These are phyloP conservation scores for Corvus hawaiiensis DNA, from an alignment of 2,113 vertebrate species.

Conservation along the genomic window DNA sequence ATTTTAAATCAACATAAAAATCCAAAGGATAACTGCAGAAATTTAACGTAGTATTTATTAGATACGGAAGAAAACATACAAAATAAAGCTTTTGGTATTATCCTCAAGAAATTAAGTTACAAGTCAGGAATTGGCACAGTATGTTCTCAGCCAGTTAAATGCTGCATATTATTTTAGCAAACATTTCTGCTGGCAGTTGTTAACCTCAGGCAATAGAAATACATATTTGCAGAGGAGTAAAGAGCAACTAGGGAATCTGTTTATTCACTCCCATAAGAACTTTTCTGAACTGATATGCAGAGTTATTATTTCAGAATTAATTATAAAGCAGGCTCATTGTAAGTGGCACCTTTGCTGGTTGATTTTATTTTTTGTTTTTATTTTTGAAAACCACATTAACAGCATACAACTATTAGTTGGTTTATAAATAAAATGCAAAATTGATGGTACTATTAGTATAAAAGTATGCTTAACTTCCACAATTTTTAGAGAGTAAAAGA, in stretches of 20 bases:
- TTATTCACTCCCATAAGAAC: not conserved
- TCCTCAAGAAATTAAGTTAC: not conserved
- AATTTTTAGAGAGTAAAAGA: not conserved
- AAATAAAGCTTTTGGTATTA: not conserved
- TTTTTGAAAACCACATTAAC: not conserved
- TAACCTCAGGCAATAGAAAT: conserved; percentile 19
- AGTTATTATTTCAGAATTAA: conserved; percentile 20
- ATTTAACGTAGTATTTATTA: not conserved
- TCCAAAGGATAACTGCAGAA: not conserved
- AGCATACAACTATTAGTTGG: not conserved
- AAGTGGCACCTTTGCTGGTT: not conserved
- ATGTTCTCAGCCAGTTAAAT: not conserved
- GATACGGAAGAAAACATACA: not conserved
- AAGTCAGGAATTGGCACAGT: not conserved
- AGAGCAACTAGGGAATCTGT: conserved; percentile 1
- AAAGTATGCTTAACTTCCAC: not conserved
- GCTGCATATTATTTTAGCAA: conserved; percentile 9
- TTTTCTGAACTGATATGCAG: not conserved
- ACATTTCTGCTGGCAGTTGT: not conserved
- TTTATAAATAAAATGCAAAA: not conserved
- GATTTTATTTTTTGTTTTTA: not conserved
- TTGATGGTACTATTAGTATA: not conserved
- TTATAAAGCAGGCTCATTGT: not conserved
- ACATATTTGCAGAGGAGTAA: conserved; percentile 2
- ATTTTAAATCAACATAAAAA: not conserved